Evolutionary conservation across 1,140 invertebrate genomes (phyloP), one percentile per base, ranked within the genome.

Genomic region (Solen grandis): DNA sequence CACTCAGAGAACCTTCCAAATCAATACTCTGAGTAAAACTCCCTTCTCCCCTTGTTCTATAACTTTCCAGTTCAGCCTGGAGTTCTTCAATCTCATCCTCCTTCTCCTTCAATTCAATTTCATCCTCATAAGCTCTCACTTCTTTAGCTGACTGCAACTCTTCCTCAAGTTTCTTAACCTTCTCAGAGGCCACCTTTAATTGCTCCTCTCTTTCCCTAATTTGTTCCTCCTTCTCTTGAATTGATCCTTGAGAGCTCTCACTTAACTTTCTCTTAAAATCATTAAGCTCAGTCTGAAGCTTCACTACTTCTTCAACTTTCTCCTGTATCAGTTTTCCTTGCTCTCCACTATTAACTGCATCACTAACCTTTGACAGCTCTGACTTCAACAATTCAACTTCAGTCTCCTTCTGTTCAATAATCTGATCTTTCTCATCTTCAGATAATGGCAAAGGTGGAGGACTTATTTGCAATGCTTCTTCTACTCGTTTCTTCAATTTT

Each of bases 11-110:
- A 14, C 41, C 50, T 50, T 70, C 76, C 29, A 62, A n/a, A 41
- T 60, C 76, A 55, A 65, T 19, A 69, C 76, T 79, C n/a, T 79
- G 65, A 50, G 5, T 36, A 10, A 79, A 41, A 35, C 27, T 70
- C 33, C 76, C 66, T 52, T 76, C 52, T 46, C n/a, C 36, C 35
- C 46, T 79, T 5, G 54, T 62, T 57, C 69, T 55, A 65, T 63
- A 52, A 79, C 41, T 76, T 65, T 81, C 35, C 13, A 75, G 60
- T 59, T 78, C 78, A 73, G 74, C 41, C 41, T 85, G 84, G 25
- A 83, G 31, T 38, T 72, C 59, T 63, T 81, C 41, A 54, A 83
- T 82, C 25, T 83, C 75, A 50, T 83, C 78, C 50, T 77, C 59
- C 22, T 83, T 83, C 22, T 81, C 78, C 62, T 57, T 70, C 5